Evolutionary conservation across 2,797 vertebrate species (phyloP).

Genomic region (Avahi laniger): DNA sequence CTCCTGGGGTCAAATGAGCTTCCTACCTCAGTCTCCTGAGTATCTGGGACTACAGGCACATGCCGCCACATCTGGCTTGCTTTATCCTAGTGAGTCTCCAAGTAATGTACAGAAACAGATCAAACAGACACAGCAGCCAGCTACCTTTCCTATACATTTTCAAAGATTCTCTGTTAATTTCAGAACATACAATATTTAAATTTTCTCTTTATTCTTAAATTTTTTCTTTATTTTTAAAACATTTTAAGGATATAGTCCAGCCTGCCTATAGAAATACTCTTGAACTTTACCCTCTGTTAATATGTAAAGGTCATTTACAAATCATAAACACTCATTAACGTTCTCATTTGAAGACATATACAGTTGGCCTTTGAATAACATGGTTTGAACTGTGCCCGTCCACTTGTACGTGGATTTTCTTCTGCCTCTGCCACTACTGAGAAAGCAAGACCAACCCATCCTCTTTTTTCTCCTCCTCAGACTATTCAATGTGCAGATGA

Average conservation of each 20-base stretch:
- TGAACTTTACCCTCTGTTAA: neutral
- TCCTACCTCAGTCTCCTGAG: neutral
- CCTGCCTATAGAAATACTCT: neutral
- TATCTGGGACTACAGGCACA: neutral
- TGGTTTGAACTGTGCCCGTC: neutral
- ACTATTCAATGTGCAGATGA: neutral
- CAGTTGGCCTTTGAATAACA: neutral
- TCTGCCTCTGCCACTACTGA: neutral
- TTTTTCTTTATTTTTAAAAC: conserved; percentile 13
- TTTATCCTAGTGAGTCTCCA: neutral
- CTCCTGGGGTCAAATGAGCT: neutral
- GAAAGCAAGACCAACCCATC: neutral
- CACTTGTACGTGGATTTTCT: neutral
- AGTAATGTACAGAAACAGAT: neutral
- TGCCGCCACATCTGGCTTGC: neutral
- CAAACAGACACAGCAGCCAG: neutral
- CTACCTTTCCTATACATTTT: neutral
- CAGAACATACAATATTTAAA: neutral
- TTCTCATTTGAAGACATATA: neutral
- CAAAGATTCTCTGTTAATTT: neutral
- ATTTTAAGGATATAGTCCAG: neutral
- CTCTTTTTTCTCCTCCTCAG: neutral
- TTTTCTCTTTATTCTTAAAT: neutral
- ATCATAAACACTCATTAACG: neutral
- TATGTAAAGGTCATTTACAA: neutral